Percentiles rank a stretch among this genome's conserved stretches.
These are phyloP conservation scores for Caenorhabditis auriculariae DNA, from an alignment of 2,888 invertebrate genomes.

Conservation along the genomic window DNA sequence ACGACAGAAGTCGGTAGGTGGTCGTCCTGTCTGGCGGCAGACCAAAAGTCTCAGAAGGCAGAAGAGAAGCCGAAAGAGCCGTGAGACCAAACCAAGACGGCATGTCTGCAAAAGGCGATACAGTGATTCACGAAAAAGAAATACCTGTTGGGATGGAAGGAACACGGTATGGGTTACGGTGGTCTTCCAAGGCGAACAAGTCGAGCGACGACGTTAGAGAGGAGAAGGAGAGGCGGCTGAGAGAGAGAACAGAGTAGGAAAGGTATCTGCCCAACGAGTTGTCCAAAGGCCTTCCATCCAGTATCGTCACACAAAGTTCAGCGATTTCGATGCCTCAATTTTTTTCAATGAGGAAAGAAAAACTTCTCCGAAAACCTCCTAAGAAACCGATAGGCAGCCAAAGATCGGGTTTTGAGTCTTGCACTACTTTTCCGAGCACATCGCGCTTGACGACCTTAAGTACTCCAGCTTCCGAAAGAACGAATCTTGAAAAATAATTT, in stretches of 20 bases:
- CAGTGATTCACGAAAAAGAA: neutral
- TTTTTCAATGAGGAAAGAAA: neutral
- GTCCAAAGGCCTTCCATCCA: slow-evolving; percentile 32
- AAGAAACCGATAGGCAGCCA: slow-evolving; percentile 32
- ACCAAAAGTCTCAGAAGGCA: slow-evolving; percentile 20
- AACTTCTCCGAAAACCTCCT: slow-evolving; percentile 11
- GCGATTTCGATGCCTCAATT: slow-evolving; percentile 28
- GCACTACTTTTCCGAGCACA: slow-evolving; percentile 15
- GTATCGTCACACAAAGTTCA: slow-evolving; percentile 16
- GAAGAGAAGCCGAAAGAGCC: slow-evolving; percentile 23
- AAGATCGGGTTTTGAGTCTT: slow-evolving; percentile 2
- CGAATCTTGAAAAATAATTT: slow-evolving; percentile 3
- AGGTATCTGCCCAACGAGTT: slow-evolving; percentile 26
- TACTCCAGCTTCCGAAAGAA: slow-evolving; percentile 12
- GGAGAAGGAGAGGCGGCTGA: slow-evolving; percentile 7
- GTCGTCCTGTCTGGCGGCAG: slow-evolving; percentile 11
- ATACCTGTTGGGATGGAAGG: slow-evolving; percentile 12
- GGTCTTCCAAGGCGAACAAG: slow-evolving; percentile 19
- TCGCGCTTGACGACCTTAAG: slow-evolving; percentile 10
- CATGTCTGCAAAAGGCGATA: slow-evolving; percentile 23
- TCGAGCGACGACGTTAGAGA: slow-evolving; percentile 11
- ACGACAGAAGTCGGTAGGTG: slow-evolving; percentile 16
- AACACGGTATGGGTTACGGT: slow-evolving; percentile 11
- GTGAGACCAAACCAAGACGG: slow-evolving; percentile 29
- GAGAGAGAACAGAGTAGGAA: slow-evolving; percentile 20